Percentiles rank a stretch among this genome's conserved stretches.
Evolutionary conservation across 64 coral and sea anemone species (phyloP).

Genomic region (Montipora efflorescens): DNA sequence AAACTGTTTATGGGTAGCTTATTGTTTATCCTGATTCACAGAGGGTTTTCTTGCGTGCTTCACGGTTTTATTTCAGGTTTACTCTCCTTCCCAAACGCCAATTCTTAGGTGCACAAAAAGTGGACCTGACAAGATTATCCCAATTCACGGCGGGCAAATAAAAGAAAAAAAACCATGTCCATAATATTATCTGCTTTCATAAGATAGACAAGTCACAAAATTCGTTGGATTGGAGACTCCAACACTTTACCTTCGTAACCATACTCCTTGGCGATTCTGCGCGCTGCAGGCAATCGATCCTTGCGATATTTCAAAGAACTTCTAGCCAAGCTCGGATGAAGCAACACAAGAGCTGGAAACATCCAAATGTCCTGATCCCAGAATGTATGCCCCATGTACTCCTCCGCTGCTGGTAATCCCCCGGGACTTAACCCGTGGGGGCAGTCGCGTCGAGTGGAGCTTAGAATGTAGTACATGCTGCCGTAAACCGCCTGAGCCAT

Average conservation of each 20-base stretch:
- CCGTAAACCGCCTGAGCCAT: slow-evolving; percentile 69
- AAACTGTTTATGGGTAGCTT: too few species aligned
- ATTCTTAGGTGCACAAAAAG: too few species aligned
- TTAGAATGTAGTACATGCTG: slow-evolving; percentile 75
- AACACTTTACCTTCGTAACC: slow-evolving; percentile 65
- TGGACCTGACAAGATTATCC: too few species aligned
- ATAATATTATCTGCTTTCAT: too few species aligned
- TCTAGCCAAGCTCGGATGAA: slow-evolving; percentile 69
- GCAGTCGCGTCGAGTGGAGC: slow-evolving; percentile 69
- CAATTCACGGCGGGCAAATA: too few species aligned
- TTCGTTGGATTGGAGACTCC: too few species aligned
- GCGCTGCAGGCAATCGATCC: slow-evolving; percentile 67
- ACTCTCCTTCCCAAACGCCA: too few species aligned
- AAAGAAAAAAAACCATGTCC: too few species aligned
- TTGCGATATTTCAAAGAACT: slow-evolving; percentile 57
- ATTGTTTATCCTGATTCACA: too few species aligned
- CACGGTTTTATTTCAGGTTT: too few species aligned
- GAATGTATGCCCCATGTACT: slow-evolving; percentile 86
- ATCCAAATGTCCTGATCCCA: slow-evolving; percentile 92
- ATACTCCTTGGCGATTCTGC: slow-evolving; percentile 67
- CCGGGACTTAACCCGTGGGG: slow-evolving; percentile 78
- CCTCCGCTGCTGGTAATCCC: slow-evolving; percentile 71
- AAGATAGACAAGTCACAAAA: not conserved
- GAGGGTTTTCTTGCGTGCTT: too few species aligned
- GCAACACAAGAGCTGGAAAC: slow-evolving; percentile 61